phyloP scores from a whole-genome alignment of 2,113 vertebrate species.

The Sapayoa aenigma region DNA sequence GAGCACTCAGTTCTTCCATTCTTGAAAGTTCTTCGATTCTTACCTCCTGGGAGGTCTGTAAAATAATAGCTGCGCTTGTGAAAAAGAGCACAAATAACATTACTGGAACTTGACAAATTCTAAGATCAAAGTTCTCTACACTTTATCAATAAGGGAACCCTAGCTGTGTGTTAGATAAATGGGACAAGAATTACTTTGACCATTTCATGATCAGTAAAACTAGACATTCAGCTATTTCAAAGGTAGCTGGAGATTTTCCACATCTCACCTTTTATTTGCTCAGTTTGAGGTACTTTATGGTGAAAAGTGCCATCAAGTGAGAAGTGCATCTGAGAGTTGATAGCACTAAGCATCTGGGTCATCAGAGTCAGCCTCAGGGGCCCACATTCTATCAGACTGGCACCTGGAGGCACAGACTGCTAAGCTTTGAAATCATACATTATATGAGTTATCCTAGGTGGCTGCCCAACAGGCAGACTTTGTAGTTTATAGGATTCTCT shows the following conservation, averaged over 20 bases:
- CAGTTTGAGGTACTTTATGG: neutral
- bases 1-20: neutral
- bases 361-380: neutral
- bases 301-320: neutral
- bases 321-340: neutral
- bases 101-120: neutral
- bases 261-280: neutral
- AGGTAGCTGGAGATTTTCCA: neutral
- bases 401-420: neutral
- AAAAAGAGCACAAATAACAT: neutral
- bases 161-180: neutral
- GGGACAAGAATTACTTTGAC: neutral
- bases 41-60: neutral
- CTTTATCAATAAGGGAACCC: neutral
- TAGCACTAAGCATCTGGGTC: neutral
- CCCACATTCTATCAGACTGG: fast-evolving
- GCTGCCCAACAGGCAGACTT: neutral
- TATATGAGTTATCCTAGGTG: neutral
- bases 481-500: neutral
- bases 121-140: neutral
- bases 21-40: neutral
- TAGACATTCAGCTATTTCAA: neutral
- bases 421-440: neutral
- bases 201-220: neutral
- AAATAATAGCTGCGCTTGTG: neutral